phyloP scores from a whole-genome alignment of 2,888 invertebrate species.

The Nematopogon swammerdamellus region DNA sequence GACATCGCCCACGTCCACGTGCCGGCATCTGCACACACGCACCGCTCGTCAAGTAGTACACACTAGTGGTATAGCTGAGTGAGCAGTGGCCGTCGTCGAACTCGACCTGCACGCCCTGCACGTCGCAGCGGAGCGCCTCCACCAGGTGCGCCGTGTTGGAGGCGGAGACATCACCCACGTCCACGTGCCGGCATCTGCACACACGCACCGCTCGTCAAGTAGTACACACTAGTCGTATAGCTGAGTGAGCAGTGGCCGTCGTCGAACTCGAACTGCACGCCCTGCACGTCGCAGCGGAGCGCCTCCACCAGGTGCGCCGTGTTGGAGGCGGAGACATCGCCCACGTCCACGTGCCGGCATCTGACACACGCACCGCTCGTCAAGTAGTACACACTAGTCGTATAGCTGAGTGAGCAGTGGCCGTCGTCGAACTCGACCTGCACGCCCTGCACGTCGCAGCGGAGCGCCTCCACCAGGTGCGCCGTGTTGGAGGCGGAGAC shows the following conservation, averaged over 20 bases:
- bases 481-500: constrained; percentile 58
- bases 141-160: constrained; percentile 56
- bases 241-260: constrained; percentile 72
- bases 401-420: too few relatives aligned
- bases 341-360: constrained; percentile 61
- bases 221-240: too few relatives aligned
- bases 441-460: constrained; percentile 55
- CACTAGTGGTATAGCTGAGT: constrained; percentile 45
- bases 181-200: constrained; percentile 54
- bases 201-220: too few relatives aligned
- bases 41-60: neutral
- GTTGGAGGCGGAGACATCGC: constrained; percentile 62
- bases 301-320: constrained; percentile 55
- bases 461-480: constrained; percentile 55
- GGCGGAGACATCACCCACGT: constrained; percentile 64
- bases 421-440: constrained; percentile 71
- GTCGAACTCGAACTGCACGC: constrained; percentile 65
- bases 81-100: constrained; percentile 72
- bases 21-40: constrained; percentile 39
- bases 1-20: constrained; percentile 64
- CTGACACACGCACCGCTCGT: too few relatives aligned
- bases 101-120: constrained; percentile 62
- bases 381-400: too few relatives aligned
- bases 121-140: constrained; percentile 49
- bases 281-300: constrained; percentile 53